These are phyloP conservation scores for Cyprinodon tularosa DNA, from an alignment of 2,113 vertebrate species.

Conservation along the genomic window DNA sequence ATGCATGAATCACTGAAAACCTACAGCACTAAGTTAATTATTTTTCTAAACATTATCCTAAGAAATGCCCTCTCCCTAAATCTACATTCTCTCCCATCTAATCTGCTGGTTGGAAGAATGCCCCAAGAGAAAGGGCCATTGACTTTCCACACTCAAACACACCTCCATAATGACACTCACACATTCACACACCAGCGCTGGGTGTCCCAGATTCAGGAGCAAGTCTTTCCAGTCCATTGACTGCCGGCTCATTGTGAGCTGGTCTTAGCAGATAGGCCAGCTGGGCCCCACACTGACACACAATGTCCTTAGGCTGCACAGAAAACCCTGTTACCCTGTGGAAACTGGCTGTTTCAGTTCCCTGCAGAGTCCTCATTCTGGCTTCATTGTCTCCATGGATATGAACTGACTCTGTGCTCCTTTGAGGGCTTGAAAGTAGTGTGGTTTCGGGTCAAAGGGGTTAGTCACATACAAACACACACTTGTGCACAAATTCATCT, in stretches of 20 bases:
- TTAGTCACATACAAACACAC: conserved; percentile 49
- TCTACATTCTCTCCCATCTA: conserved; percentile 46
- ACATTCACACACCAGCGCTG: conserved; percentile 64
- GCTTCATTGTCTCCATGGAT: conserved; percentile 68
- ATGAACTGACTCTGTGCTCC: conserved; percentile 55
- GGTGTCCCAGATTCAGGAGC: conserved; percentile 72
- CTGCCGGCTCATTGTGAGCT: conserved; percentile 75
- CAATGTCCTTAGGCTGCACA: conserved; percentile 68
- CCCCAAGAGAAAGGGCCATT: conserved; percentile 47
- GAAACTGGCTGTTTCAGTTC: conserved; percentile 63
- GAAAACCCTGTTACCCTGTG: conserved; percentile 53
- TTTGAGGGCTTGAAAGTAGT: conserved; percentile 46
- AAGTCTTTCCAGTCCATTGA: conserved; percentile 77
- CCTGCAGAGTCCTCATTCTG: conserved; percentile 60
- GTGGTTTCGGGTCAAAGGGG: conserved; percentile 52
- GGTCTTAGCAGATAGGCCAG: conserved; percentile 79
- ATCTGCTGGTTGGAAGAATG: conserved; percentile 55
- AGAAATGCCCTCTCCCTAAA: conserved; percentile 17
- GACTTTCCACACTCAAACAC: conserved; percentile 51
- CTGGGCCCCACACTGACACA: conserved; percentile 76
- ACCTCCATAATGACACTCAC: conserved; percentile 49
- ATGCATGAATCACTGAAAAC: neutral
- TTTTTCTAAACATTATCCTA: conserved; percentile 54
- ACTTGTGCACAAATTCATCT: neutral
- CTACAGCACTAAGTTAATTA: conserved; percentile 34